Evolutionary conservation across 2,888 invertebrate species (phyloP).

Genomic region (Argyresthia albistria): DNA sequence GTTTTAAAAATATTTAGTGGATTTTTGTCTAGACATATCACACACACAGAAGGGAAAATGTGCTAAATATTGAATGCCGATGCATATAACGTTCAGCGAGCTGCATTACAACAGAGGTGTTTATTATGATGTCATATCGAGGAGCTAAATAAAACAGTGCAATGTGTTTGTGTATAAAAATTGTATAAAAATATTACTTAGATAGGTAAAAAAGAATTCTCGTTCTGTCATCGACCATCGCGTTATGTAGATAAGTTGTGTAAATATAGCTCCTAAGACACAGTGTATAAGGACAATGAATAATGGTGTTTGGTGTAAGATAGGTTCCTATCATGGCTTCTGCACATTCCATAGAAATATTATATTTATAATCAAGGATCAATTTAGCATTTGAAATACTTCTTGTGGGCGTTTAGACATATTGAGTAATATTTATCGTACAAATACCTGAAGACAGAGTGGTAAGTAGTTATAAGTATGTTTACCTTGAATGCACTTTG

Average conservation of each 20-base stretch:
- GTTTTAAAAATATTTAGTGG: too few species aligned
- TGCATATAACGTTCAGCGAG: too few species aligned
- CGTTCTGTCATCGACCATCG: conserved; percentile 59
- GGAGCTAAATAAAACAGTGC: conserved; percentile 54
- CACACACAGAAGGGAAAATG: too few species aligned
- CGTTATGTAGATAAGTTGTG: conserved; percentile 29
- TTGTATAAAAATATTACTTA: conserved; percentile 52
- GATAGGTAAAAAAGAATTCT: conserved; percentile 61
- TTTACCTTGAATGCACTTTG: too few species aligned
- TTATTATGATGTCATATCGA: conserved; percentile 39
- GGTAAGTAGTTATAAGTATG: too few species aligned
- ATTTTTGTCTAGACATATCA: too few species aligned
- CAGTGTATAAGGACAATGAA: conserved; percentile 12
- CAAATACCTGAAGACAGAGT: too few species aligned
- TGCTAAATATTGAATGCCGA: too few species aligned
- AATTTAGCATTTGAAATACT: conserved; percentile 15
- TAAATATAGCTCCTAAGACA: conserved; percentile 4
- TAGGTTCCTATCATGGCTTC: conserved; percentile 66
- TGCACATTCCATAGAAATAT: conserved; percentile 49
- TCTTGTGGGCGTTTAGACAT: background rate
- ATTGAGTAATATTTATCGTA: background rate
- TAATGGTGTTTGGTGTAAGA: conserved; percentile 67
- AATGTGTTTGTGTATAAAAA: conserved; percentile 60
- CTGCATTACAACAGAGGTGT: background rate
- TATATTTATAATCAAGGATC: conserved; percentile 66